Evolutionary conservation across 2,113 vertebrate genomes (phyloP).

Genomic region (Plecturocebus donacophilus): DNA sequence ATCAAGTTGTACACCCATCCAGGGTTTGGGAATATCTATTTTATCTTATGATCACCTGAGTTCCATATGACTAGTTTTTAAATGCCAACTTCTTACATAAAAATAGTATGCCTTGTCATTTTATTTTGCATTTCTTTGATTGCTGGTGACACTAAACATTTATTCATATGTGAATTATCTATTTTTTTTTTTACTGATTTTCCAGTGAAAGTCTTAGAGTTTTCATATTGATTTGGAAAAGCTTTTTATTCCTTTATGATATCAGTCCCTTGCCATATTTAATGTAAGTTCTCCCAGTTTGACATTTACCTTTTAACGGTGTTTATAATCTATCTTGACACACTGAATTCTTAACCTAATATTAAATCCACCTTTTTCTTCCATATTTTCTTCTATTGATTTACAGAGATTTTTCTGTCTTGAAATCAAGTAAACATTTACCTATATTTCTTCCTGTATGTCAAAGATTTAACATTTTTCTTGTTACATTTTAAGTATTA

Average conservation of each 20-base stretch:
- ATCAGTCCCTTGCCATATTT: neutral
- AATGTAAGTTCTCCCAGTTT: neutral
- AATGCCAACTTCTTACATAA: neutral
- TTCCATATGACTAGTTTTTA: neutral
- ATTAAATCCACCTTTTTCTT: slow-evolving; percentile 8
- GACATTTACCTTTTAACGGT: neutral
- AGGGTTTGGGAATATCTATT: neutral
- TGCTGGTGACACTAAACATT: slow-evolving; percentile 1
- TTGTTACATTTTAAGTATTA: slow-evolving; percentile 1
- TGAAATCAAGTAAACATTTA: slow-evolving; percentile 41
- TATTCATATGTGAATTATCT: neutral
- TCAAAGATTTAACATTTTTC: slow-evolving; percentile 7
- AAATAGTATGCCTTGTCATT: neutral
- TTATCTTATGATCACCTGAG: neutral
- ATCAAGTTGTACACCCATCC: neutral
- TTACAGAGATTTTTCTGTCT: neutral
- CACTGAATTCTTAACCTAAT: neutral
- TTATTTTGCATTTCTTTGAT: slow-evolving; percentile 52
- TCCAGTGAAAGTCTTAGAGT: neutral
- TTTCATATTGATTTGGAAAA: slow-evolving; percentile 48
- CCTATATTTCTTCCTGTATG: neutral
- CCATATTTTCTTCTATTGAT: neutral
- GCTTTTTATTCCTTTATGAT: slow-evolving; percentile 33
- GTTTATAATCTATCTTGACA: slow-evolving; percentile 23
- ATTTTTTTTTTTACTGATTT: neutral